These are phyloP conservation scores for Leptinotarsa tumamoca DNA, from an alignment of 2,888 invertebrate species.

Conservation along the genomic window DNA sequence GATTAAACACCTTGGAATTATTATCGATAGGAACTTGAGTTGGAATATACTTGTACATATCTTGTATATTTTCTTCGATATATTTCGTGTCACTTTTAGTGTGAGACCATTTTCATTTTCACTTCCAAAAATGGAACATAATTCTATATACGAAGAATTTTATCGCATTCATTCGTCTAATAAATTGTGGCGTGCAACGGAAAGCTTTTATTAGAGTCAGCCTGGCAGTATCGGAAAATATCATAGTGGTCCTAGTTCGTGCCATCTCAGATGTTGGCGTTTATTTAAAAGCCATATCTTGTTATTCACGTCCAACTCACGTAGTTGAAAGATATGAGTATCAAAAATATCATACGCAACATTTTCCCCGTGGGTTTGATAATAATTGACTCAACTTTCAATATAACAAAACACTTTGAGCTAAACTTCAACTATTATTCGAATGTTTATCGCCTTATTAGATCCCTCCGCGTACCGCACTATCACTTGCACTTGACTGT, in stretches of 20 bases:
- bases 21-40: no score
- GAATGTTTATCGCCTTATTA: no score
- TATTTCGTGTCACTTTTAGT: no score
- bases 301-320: not conserved
- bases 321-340: not conserved
- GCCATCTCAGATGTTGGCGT: no score
- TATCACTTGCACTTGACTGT: no score
- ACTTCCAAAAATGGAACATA: not conserved
- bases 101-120: no score
- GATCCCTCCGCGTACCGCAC: no score
- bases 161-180: not conserved
- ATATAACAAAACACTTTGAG: no score
- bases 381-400: not conserved
- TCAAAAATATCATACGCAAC: not conserved
- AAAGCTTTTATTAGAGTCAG: not conserved
- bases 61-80: no score
- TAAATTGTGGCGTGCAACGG: not conserved
- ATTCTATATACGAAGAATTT: not conserved
- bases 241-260: not conserved
- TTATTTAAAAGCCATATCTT: not conserved
- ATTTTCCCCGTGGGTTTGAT: not conserved
- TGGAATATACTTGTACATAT: no score
- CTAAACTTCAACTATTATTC: no score
- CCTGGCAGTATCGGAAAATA: not conserved
- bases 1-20: no score